These are phyloP conservation scores for Cherax destructor DNA, from an alignment of 1,140 invertebrate genomes.

Conservation along the genomic window DNA sequence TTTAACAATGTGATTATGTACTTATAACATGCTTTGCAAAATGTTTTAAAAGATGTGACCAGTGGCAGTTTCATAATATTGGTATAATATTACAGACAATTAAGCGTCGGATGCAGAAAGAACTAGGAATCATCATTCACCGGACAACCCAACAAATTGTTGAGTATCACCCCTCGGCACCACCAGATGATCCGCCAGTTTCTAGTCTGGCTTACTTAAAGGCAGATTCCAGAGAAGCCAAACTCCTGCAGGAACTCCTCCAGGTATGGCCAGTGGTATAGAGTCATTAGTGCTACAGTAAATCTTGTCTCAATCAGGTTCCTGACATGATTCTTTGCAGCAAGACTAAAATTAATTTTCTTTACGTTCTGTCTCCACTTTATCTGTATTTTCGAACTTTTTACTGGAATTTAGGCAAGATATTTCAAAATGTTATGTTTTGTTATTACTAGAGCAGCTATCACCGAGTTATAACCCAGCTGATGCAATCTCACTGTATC, in stretches of 20 bases:
- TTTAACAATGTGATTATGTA: too few relatives aligned
- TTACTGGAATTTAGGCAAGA: too few relatives aligned
- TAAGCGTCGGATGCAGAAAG: conserved; percentile 59
- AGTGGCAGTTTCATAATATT: too few relatives aligned
- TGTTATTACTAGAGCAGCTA: too few relatives aligned
- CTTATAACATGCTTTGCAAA: too few relatives aligned
- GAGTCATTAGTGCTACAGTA: not conserved
- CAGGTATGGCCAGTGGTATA: conserved; percentile 55
- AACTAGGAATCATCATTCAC: conserved; percentile 56
- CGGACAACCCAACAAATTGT: conserved; percentile 56
- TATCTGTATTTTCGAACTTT: too few relatives aligned
- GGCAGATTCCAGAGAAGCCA: conserved; percentile 78
- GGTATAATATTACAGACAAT: conserved; percentile 32
- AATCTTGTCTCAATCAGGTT: too few relatives aligned
- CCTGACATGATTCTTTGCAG: not conserved
- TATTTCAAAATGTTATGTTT: too few relatives aligned
- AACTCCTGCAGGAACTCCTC: conserved; percentile 71
- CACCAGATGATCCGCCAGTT: conserved; percentile 41
- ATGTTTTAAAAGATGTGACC: too few relatives aligned
- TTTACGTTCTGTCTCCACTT: too few relatives aligned
- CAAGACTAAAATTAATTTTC: not conserved
- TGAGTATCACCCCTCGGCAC: conserved; percentile 54
- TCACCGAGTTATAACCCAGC: too few relatives aligned
- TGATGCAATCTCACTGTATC: too few relatives aligned
- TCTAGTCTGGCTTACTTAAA: conserved; percentile 71